Conservation (phyloP, 2,113 vertebrate genomes). For the Antigone vipio region DNA sequence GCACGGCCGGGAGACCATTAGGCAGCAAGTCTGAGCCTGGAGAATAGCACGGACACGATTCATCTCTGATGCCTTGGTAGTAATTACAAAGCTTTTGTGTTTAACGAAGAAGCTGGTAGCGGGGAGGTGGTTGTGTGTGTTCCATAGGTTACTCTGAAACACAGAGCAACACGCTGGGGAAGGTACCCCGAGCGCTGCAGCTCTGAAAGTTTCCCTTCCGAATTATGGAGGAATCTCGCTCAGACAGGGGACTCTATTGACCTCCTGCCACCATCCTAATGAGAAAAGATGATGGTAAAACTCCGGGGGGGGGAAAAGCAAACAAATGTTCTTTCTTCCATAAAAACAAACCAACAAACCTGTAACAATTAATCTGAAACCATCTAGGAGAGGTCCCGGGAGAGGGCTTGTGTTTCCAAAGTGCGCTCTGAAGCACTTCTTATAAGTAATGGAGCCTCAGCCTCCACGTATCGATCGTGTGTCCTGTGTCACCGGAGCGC, state of each 20-base stretch:
- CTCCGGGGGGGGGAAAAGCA: background rate
- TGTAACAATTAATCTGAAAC: slow-evolving; percentile 3
- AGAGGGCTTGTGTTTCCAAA: background rate
- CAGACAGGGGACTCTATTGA: slow-evolving; percentile 5
- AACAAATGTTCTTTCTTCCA: slow-evolving; percentile 12
- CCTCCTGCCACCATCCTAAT: slow-evolving; percentile 46
- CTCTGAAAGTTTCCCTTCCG: background rate
- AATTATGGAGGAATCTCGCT: background rate
- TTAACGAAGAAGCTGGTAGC: background rate
- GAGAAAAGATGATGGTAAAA: slow-evolving; percentile 45
- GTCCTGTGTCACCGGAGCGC: background rate
- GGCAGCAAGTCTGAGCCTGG: background rate
- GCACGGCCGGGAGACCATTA: fast-evolving
- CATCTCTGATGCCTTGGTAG: background rate
- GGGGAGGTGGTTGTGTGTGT: background rate
- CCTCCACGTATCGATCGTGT: background rate
- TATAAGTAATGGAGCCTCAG: background rate
- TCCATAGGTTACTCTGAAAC: background rate
- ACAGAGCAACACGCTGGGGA: background rate
- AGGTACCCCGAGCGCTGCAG: background rate
- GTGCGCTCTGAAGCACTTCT: background rate
- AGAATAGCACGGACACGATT: background rate
- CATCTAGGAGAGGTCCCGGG: background rate
- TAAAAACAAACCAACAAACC: slow-evolving; percentile 10
- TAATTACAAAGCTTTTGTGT: background rate